Evolutionary conservation across 1,140 invertebrate genomes (phyloP).

Genomic region (Epicauta chinensis): DNA sequence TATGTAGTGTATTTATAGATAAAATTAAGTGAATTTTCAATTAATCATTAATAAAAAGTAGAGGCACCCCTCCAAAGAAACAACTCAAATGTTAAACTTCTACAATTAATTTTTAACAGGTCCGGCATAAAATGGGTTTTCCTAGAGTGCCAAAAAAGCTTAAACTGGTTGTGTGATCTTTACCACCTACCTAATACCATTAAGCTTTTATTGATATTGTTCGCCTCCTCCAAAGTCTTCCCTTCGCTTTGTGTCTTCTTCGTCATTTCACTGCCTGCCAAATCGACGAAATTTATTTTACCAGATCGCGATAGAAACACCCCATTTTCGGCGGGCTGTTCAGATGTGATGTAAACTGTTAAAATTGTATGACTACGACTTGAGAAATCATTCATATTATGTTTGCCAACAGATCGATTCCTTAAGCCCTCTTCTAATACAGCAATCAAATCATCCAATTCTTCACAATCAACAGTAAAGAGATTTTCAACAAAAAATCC

Average conservation of each 20-base stretch:
- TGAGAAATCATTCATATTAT: constrained; percentile 95
- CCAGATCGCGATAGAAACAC: constrained; percentile 81
- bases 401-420: constrained; percentile 77
- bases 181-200: constrained; percentile 86
- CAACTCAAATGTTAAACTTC: too few species aligned
- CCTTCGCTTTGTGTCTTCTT: constrained; percentile 89
- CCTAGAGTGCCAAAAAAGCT: too few species aligned
- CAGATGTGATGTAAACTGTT: constrained; percentile 77
- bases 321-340: constrained; percentile 73
- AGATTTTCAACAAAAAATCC: constrained; percentile 95
- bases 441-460: constrained; percentile 87
- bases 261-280: constrained; percentile 92
- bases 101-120: too few species aligned
- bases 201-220: constrained; percentile 93
- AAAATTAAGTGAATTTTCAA: too few species aligned
- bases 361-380: constrained; percentile 88
- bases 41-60: too few species aligned
- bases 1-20: too few species aligned
- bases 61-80: too few species aligned
- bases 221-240: constrained; percentile 86
- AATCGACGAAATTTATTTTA: constrained; percentile 92
- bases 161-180: too few species aligned
- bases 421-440: constrained; percentile 93
- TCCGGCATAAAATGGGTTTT: too few species aligned
- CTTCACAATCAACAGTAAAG: constrained; percentile 89